phyloP scores from a whole-genome alignment of 2,113 vertebrate species.

The Ameiurus melas region DNA sequence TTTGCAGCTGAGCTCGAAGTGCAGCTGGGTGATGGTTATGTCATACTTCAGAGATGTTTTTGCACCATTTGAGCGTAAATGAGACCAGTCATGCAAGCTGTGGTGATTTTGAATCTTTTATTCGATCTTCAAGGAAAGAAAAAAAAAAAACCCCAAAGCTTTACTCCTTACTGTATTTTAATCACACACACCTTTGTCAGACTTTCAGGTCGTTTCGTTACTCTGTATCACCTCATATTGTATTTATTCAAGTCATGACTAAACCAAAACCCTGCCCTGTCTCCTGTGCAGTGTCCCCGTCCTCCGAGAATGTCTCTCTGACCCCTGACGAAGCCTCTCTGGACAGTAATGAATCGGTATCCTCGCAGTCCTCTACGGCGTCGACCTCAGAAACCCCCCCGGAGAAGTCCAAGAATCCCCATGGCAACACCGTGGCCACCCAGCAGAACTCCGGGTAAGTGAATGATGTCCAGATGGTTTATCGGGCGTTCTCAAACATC shows the following conservation, averaged over 20 bases:
- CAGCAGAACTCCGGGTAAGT: slow-evolving; percentile 68
- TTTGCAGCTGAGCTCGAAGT: neutral
- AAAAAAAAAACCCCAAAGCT: neutral
- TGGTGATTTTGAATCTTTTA: neutral
- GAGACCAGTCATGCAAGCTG: neutral
- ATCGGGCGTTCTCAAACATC: neutral
- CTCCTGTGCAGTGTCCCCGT: slow-evolving; percentile 40
- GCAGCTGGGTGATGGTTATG: neutral
- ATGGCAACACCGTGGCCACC: slow-evolving; percentile 62
- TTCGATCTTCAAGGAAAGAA: neutral
- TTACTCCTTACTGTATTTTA: neutral
- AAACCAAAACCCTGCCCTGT: neutral
- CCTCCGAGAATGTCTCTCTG: slow-evolving; percentile 70
- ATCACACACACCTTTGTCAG: neutral
- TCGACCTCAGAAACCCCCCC: slow-evolving; percentile 70
- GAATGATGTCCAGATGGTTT: neutral
- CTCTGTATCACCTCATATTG: too few relatives aligned
- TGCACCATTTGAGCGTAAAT: neutral
- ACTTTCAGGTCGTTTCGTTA: neutral
- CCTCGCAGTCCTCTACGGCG: slow-evolving; percentile 85
- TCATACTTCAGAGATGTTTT: slow-evolving; percentile 15
- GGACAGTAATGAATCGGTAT: slow-evolving; percentile 88
- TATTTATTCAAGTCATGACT: slow-evolving; percentile 4
- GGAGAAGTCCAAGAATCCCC: slow-evolving; percentile 73
- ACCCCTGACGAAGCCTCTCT: slow-evolving; percentile 80